Conservation (phyloP, 2,113 vertebrate genomes). For the Cryptoleucopteryx plumbea region DNA sequence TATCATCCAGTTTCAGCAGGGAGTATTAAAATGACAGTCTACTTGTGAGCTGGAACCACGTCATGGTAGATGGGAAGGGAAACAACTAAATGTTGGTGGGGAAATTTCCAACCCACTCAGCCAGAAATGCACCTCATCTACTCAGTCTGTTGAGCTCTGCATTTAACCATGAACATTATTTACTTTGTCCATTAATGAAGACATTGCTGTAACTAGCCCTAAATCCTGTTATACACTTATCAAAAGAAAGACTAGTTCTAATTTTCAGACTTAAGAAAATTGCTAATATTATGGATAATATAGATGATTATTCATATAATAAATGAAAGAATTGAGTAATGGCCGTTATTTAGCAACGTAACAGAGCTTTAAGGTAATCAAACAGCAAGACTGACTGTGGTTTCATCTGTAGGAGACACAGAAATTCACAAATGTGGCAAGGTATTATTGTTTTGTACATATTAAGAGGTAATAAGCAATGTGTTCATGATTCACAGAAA, state of each 20-base stretch:
- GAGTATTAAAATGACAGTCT: neutral
- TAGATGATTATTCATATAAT: neutral
- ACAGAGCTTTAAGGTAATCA: neutral
- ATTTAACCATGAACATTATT: neutral
- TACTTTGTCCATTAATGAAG: neutral
- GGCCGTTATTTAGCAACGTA: neutral
- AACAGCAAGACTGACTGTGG: neutral
- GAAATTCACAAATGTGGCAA: neutral
- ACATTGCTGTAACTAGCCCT: neutral
- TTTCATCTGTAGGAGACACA: neutral
- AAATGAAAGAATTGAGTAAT: neutral
- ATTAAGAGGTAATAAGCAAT: neutral
- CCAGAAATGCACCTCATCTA: neutral
- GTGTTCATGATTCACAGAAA: neutral
- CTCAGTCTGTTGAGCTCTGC: neutral
- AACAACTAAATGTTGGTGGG: neutral
- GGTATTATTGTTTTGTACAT: neutral
- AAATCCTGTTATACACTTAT: neutral
- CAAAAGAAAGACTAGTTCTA: neutral
- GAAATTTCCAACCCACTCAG: neutral
- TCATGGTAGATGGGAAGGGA: neutral
- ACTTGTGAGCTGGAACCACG: neutral
- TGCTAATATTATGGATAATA: neutral
- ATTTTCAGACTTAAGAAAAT: neutral
- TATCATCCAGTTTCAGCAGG: neutral